Evolutionary conservation across 2,888 invertebrate genomes (phyloP).

Genomic region (Rotaria socialis): DNA sequence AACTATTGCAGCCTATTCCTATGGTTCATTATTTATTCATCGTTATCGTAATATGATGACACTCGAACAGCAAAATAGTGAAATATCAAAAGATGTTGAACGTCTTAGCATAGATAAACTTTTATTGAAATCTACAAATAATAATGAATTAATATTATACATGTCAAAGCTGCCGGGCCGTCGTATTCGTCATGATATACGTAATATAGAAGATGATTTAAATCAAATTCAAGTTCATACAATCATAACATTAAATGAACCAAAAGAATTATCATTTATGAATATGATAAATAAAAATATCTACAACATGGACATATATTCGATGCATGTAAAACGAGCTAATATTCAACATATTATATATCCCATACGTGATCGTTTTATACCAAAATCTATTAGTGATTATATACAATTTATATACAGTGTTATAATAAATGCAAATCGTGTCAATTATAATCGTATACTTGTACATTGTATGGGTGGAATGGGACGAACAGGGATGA

Average conservation of each 20-base stretch:
- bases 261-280: constrained; percentile 16
- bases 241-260: not conserved
- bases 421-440: not conserved
- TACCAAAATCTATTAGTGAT: not conserved
- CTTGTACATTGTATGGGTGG: constrained; percentile 26
- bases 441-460: not conserved
- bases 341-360: constrained; percentile 10
- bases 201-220: constrained; percentile 5
- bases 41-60: constrained; percentile 11
- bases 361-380: constrained; percentile 17
- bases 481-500: not conserved
- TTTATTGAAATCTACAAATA: not conserved
- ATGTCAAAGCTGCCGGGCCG: not conserved
- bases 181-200: constrained; percentile 9
- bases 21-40: not conserved
- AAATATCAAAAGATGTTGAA: not conserved
- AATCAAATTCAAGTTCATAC: not conserved
- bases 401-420: constrained; percentile 12
- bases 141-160: not conserved
- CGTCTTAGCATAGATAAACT: not conserved
- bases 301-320: not conserved
- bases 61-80: not conserved
- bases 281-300: constrained; percentile 1
- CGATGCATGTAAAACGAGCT: not conserved
- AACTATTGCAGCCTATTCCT: not conserved